A percentile compares a stretch with the other conserved stretches of the same genome.
phyloP scores from a whole-genome alignment of 2,888 invertebrate genomes.

The Mantis religiosa region DNA sequence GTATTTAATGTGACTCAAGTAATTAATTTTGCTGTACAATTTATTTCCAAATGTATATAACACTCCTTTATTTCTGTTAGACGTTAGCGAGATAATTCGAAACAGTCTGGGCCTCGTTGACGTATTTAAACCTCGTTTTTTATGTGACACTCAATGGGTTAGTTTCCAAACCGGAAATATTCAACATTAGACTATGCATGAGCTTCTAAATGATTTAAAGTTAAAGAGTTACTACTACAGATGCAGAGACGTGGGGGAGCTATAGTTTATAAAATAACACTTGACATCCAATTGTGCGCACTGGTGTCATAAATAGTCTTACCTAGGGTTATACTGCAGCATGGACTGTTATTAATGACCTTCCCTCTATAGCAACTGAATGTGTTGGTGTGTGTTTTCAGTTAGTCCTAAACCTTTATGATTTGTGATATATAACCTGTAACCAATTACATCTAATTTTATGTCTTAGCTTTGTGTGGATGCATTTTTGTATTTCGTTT shows the following conservation, averaged over 20 bases:
- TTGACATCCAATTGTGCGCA: neutral
- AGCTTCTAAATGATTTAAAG: neutral
- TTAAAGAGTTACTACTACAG: neutral
- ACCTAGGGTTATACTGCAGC: neutral
- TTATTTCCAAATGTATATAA: neutral
- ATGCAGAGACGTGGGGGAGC: neutral
- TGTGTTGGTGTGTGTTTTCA: neutral
- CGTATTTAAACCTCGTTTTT: neutral
- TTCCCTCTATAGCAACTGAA: neutral
- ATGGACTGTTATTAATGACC: neutral
- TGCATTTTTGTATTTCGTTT: neutral
- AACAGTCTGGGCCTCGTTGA: neutral
- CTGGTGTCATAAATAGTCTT: neutral
- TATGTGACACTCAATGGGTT: neutral
- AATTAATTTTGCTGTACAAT: neutral
- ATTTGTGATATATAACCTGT: neutral
- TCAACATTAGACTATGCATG: neutral
- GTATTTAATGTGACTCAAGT: no score
- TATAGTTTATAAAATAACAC: neutral
- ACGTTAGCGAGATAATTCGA: neutral
- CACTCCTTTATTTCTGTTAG: neutral
- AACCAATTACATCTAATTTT: neutral
- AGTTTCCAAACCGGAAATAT: neutral
- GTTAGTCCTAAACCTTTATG: neutral
- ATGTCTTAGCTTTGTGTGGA: neutral